Conservation (phyloP, 2,113 vertebrate genomes). For the Callipepla californica region DNA sequence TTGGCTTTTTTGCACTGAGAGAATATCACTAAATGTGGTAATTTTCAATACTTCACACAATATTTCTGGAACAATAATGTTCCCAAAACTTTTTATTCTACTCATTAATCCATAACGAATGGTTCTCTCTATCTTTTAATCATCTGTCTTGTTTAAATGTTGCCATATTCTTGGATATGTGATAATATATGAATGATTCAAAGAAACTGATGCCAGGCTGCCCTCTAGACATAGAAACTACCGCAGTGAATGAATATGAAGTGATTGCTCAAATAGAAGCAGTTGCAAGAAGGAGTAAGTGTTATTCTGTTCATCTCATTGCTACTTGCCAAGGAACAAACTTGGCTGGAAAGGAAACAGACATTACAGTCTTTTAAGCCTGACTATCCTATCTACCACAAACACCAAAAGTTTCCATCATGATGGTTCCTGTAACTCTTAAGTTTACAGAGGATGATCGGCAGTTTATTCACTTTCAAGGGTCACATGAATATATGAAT, state of each 20-base stretch:
- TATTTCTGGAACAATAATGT: slow-evolving; percentile 21
- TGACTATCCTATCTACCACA: not conserved
- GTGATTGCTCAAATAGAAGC: not conserved
- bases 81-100: not conserved
- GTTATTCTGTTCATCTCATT: not conserved
- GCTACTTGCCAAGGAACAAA: not conserved
- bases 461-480: not conserved
- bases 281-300: not conserved
- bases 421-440: not conserved
- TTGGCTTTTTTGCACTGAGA: not conserved
- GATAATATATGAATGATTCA: not conserved
- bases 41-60: not conserved
- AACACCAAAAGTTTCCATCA: not conserved
- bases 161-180: not conserved
- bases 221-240: slow-evolving; percentile 48
- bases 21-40: not conserved
- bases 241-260: not conserved
- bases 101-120: slow-evolving; percentile 25
- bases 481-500: not conserved
- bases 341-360: not conserved
- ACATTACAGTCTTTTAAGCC: not conserved
- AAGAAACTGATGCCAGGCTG: slow-evolving; percentile 47
- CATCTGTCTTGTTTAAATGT: not conserved
- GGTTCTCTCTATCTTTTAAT: slow-evolving; percentile 10
- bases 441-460: not conserved